Evolutionary conservation across 1,140 invertebrate genomes (phyloP).

Genomic region (Nixonia krombeini): DNA sequence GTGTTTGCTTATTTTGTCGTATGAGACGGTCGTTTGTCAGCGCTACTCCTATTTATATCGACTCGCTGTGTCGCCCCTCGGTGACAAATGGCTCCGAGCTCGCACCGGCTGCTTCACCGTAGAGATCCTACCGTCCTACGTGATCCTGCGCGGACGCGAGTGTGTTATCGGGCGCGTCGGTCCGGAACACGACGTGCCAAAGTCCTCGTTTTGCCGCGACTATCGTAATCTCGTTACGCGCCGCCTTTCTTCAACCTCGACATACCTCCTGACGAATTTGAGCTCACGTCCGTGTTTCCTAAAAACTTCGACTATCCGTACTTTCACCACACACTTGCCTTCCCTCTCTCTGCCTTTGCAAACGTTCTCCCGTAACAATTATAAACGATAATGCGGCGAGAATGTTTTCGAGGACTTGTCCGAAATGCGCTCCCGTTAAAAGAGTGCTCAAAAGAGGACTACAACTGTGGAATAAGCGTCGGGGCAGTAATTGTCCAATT

Average conservation of each 20-base stretch:
- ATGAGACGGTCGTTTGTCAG: constrained; percentile 67
- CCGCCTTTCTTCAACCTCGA: constrained; percentile 11
- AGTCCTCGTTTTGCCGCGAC: constrained; percentile 11
- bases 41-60: constrained; percentile 65
- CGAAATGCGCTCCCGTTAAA: too few species aligned
- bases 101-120: constrained; percentile 17
- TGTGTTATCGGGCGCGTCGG: constrained; percentile 29
- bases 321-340: too few species aligned
- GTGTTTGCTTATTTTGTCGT: constrained; percentile 66
- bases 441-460: constrained; percentile 9
- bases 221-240: constrained; percentile 35
- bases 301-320: too few species aligned
- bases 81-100: constrained; percentile 60
- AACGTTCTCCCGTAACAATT: too few species aligned
- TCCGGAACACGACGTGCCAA: constrained; percentile 24
- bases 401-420: too few species aligned
- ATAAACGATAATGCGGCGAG: too few species aligned
- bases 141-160: constrained; percentile 22
- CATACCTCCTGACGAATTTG: constrained; percentile 17
- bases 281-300: constrained; percentile 16
- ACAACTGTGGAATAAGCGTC: not conserved
- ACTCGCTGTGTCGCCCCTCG: constrained; percentile 39
- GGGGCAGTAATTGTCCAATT: constrained; percentile 27
- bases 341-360: not conserved
- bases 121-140: constrained; percentile 35